A percentile compares a stretch with the other conserved stretches of the same genome.
phyloP scores from a whole-genome alignment of 35 echinoderm and acorn worm genomes.

The Heliocidaris tuberculata region DNA sequence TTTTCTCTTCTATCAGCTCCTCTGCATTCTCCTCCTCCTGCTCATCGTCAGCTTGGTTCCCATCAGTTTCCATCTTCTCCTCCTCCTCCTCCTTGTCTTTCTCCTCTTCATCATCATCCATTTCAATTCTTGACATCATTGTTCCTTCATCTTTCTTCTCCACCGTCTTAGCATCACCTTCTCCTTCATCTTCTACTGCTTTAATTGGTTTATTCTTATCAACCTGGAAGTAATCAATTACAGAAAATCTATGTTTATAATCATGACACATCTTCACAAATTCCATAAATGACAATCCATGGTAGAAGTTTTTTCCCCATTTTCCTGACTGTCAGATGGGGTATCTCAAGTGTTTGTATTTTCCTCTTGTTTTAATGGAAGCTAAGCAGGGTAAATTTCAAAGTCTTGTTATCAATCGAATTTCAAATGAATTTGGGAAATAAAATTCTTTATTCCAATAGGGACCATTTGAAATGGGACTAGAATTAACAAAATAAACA shows the following conservation, averaged over 20 bases:
- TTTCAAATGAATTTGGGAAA: not conserved
- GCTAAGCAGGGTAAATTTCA: not conserved
- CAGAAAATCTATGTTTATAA: not conserved
- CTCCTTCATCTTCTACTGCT: not conserved
- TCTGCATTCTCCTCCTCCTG: conserved; percentile 38
- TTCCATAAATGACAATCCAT: too few species aligned
- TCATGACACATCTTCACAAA: not conserved
- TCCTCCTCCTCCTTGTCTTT: conserved; percentile 26
- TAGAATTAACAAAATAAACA: too few species aligned
- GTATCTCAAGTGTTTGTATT: too few species aligned
- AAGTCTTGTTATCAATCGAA: not conserved
- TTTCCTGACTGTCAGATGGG: too few species aligned
- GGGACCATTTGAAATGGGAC: too few species aligned
- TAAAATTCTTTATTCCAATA: not conserved
- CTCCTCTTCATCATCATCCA: not conserved
- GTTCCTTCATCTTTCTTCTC: conserved; percentile 14
- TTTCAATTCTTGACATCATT: not conserved
- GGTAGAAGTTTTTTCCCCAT: too few species aligned
- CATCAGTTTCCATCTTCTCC: conserved; percentile 35
- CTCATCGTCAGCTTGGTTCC: not conserved
- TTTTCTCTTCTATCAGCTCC: conserved; percentile 37
- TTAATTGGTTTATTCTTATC: not conserved
- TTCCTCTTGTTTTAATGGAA: too few species aligned
- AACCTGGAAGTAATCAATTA: not conserved
- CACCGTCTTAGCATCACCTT: not conserved